These are phyloP conservation scores for Dromiciops gliroides DNA, from an alignment of 2,113 vertebrate species.

Conservation along the genomic window DNA sequence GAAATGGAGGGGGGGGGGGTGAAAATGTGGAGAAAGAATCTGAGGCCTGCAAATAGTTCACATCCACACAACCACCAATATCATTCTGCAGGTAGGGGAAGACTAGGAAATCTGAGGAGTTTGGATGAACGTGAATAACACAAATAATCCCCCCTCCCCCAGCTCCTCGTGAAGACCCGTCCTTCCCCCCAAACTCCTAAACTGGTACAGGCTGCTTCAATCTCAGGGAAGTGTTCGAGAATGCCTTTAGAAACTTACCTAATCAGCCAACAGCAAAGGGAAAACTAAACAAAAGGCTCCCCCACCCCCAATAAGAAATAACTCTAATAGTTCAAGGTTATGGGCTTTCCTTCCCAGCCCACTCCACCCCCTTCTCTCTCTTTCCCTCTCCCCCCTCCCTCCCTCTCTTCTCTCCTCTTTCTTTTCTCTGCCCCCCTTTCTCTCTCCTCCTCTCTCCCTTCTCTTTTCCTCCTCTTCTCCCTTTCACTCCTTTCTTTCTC, in stretches of 20 bases:
- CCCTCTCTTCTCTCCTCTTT: too few relatives aligned
- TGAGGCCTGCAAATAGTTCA: slow-evolving; percentile 49
- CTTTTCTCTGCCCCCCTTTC: too few relatives aligned
- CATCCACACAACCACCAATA: slow-evolving; percentile 11
- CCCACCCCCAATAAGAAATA: slow-evolving; percentile 42
- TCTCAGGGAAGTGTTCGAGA: background rate
- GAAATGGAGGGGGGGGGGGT: slow-evolving; percentile 50
- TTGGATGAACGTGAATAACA: background rate
- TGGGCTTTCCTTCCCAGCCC: slow-evolving; percentile 15
- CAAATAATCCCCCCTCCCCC: background rate
- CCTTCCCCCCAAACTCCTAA: background rate
- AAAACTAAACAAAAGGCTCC: slow-evolving; percentile 36
- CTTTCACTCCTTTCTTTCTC: too few relatives aligned
- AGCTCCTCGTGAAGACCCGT: background rate
- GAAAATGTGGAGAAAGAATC: slow-evolving; percentile 63
- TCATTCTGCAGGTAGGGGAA: slow-evolving; percentile 58
- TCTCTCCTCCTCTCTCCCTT: too few relatives aligned
- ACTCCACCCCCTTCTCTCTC: too few relatives aligned
- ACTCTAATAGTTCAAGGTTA: slow-evolving; percentile 22
- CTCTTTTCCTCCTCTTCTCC: too few relatives aligned
- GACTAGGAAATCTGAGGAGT: slow-evolving; percentile 18
- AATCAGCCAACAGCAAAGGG: background rate
- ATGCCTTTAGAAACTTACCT: slow-evolving; percentile 22
- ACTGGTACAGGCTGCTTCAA: background rate
- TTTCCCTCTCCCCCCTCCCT: too few relatives aligned